These are phyloP conservation scores for Myoxocephalus aenaeus DNA, from an alignment of 2,797 vertebrate species.

Conservation along the genomic window DNA sequence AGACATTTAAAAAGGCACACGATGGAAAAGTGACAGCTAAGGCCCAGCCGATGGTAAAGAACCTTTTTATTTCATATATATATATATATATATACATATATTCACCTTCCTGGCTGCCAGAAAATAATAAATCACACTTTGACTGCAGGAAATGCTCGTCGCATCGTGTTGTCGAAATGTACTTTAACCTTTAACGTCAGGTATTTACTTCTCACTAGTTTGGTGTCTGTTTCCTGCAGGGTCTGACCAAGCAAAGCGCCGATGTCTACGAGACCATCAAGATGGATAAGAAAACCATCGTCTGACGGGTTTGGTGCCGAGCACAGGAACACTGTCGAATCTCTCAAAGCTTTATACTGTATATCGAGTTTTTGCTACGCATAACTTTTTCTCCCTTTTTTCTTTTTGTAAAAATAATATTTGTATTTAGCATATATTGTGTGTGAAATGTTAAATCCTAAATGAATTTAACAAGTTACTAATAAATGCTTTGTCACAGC, in stretches of 20 bases:
- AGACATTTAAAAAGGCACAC: slow-evolving; percentile 47
- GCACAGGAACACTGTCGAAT: neutral
- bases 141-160: slow-evolving; percentile 18
- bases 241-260: slow-evolving; percentile 47
- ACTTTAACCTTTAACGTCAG: neutral
- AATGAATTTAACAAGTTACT: slow-evolving; percentile 33
- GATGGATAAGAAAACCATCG: slow-evolving; percentile 50
- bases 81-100: no score
- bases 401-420: slow-evolving; percentile 27
- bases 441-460: slow-evolving; percentile 14
- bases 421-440: neutral
- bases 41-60: slow-evolving; percentile 21
- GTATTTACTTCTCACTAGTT: neutral
- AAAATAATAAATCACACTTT: neutral
- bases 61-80: neutral
- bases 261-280: slow-evolving; percentile 80
- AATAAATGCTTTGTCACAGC: neutral
- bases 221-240: slow-evolving; percentile 60
- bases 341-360: slow-evolving; percentile 25
- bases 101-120: slow-evolving; percentile 14
- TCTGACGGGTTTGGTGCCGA: slow-evolving; percentile 31
- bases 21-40: slow-evolving; percentile 29
- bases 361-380: neutral
- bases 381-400: neutral
- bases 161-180: neutral